Conservation (phyloP, 2,113 vertebrate species). For the Pteronura brasiliensis region DNA sequence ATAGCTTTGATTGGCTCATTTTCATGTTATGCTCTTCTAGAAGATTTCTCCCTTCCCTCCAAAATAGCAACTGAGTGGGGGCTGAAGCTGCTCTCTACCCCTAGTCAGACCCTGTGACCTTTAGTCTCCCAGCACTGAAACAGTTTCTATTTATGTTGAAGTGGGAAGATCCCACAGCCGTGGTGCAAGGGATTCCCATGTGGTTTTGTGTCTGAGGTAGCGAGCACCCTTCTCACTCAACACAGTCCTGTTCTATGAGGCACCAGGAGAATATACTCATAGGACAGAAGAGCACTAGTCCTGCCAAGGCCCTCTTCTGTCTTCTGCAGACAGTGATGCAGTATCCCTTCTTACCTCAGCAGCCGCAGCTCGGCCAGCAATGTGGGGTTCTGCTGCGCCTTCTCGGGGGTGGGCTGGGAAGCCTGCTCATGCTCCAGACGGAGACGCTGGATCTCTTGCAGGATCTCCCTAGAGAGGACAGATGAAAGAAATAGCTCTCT, state of each 20-base stretch:
- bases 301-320: neutral
- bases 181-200: neutral
- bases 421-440: conserved; percentile 95
- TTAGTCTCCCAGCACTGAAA: neutral
- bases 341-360: conserved; percentile 83
- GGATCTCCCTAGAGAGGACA: conserved; percentile 88
- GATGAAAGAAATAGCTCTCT: accelerated
- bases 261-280: neutral
- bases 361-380: conserved; percentile 93
- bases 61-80: neutral
- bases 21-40: accelerated
- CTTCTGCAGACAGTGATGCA: too few relatives aligned
- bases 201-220: neutral
- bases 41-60: neutral
- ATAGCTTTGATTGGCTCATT: neutral
- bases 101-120: neutral
- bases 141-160: neutral
- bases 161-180: neutral
- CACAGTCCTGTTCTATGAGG: neutral
- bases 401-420: conserved; percentile 95
- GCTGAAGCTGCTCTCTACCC: neutral
- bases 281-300: neutral
- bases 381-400: conserved; percentile 96
- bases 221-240: neutral
- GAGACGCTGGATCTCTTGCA: conserved; percentile 96